Percentiles rank a stretch among this genome's conserved stretches.
Conservation (phyloP, 2,797 vertebrate species). For the Octomys mimax region DNA sequence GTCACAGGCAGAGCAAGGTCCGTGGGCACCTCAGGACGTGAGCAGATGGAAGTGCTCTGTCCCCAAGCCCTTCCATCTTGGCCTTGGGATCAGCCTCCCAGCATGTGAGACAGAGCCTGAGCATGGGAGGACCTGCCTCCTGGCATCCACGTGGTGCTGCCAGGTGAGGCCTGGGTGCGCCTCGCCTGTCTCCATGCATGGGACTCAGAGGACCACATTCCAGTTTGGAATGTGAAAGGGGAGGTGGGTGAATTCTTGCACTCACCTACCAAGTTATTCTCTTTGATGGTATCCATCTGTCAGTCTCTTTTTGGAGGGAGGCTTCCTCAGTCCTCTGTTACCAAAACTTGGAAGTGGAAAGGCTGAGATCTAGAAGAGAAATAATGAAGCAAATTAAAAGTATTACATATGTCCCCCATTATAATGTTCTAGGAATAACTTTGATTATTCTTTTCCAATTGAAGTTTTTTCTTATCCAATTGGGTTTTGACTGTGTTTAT, state of each 20-base stretch:
- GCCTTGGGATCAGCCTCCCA: neutral
- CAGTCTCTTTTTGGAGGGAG: neutral
- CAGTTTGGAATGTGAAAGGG: neutral
- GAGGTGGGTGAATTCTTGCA: neutral
- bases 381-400: neutral
- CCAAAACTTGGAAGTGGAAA: neutral
- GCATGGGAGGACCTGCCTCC: neutral
- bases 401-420: neutral
- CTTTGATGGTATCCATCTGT: neutral
- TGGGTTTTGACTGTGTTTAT: neutral
- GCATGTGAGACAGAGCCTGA: slow-evolving; percentile 47
- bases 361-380: neutral
- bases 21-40: neutral
- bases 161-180: neutral
- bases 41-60: neutral
- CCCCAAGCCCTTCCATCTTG: neutral
- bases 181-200: neutral
- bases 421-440: neutral
- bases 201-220: neutral
- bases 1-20: neutral
- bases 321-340: neutral
- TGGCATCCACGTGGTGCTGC: slow-evolving; percentile 18
- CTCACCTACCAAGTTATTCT: neutral
- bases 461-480: neutral
- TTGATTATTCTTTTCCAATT: neutral